Evolutionary conservation across 2,113 vertebrate species (phyloP).

Genomic region (Aptenodytes patagonicus): DNA sequence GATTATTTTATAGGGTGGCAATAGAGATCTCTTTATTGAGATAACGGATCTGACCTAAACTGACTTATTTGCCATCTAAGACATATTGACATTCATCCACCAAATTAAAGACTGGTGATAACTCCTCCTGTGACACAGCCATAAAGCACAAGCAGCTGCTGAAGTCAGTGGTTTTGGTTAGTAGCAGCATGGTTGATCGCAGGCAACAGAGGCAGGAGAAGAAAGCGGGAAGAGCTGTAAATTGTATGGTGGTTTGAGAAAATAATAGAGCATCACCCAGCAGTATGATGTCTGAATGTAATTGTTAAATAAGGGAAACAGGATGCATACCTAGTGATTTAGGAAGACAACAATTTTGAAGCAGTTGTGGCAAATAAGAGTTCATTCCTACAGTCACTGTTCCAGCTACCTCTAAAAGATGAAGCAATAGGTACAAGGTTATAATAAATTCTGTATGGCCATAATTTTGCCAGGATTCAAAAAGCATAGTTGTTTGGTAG

Average conservation of each 20-base stretch:
- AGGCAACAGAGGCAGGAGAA: neutral
- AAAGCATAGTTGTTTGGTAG: neutral
- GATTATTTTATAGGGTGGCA: slow-evolving; percentile 19
- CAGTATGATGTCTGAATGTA: neutral
- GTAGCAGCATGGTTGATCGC: neutral
- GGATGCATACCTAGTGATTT: neutral
- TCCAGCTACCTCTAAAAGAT: neutral
- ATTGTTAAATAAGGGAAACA: neutral
- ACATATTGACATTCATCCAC: neutral
- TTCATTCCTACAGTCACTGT: neutral
- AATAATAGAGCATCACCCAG: neutral
- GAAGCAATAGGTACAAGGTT: neutral
- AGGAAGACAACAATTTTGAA: neutral
- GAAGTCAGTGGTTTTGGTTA: neutral
- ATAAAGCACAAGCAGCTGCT: neutral
- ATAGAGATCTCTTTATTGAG: neutral
- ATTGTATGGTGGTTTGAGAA: neutral
- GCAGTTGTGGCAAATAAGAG: neutral
- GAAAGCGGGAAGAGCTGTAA: neutral
- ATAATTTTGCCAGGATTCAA: neutral
- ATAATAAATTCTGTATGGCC: neutral
- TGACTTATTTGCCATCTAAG: neutral
- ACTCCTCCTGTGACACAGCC: neutral
- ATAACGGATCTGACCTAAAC: neutral
- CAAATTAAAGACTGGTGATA: neutral